Base-by-base conservation (phyloP, 2,797 vertebrate species). In the Lates japonicus region DNA sequence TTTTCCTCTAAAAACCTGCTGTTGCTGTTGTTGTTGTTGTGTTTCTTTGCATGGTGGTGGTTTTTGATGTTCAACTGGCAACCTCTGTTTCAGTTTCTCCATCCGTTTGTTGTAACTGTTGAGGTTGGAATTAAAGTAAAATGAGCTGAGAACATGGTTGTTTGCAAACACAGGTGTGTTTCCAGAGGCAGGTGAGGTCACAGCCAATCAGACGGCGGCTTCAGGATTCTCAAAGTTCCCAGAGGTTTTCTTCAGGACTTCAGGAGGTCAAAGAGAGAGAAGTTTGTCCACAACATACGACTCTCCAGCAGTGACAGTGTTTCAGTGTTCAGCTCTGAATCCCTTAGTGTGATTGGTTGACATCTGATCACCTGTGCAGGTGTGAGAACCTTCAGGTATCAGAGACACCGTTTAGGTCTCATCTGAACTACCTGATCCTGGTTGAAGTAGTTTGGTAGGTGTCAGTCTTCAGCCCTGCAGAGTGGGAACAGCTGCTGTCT, bases 381-480 rank as follows among this genome's bases (percentile, higher is more conserved):
- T 49, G 20, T n/a, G 48, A n/a, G 8, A n/a, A 20, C 46, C 46
- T 20, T 20, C 19, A 20, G 46, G 16, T 17, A 7, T 46, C 4
- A 46, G 14, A 46, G 17, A 14, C 39, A 39, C 8, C 2, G 25
- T 39, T 10, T 8, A 39, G 42, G 5, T 44, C 13, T 44, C 42
- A 44, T 3, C 4, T 44, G 13, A 44, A 3, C 42, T 29, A 29
- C 25, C 1, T 29, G 25, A 29, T 11, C 42, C 19, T 48, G 16
- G 46, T 8, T 48, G 46, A 20, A 48, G 46, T 8, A 20, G 49
- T 51, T n/a, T 22, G n/a, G 49, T 11, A 4, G n/a, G 12, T n/a
- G 3, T 10, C 51, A 29, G 51, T 11, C 77, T 2, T 76, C 19
- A 70, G 77, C 76, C 64, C 42, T 76, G 75, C 5, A 75, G 42